Percentiles rank a stretch among this genome's conserved stretches.
These are phyloP conservation scores for Nebria salina DNA, from an alignment of 2,888 invertebrate species.

Conservation along the genomic window DNA sequence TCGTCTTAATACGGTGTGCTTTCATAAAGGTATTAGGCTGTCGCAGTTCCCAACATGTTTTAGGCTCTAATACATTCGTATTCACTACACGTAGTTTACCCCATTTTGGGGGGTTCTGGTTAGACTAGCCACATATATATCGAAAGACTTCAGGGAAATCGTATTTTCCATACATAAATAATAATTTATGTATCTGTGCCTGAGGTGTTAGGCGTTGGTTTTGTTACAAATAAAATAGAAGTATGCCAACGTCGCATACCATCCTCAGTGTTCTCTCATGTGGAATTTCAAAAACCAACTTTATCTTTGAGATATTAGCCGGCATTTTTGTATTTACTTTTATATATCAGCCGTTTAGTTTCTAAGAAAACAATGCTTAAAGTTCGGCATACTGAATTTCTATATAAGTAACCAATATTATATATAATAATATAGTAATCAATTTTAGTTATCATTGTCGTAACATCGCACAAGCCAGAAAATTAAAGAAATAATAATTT, in stretches of 20 bases:
- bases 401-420: too few relatives aligned
- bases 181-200: constrained; percentile 25
- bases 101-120: background rate
- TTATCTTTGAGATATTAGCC: background rate
- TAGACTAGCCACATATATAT: background rate
- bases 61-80: background rate
- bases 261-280: constrained; percentile 10
- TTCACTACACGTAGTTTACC: background rate
- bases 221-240: constrained; percentile 17
- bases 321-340: too few relatives aligned
- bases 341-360: too few relatives aligned
- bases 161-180: constrained; percentile 21
- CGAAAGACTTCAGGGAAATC: constrained; percentile 11
- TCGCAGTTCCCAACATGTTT: constrained; percentile 19
- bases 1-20: constrained; percentile 15
- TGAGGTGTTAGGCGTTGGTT: constrained; percentile 8
- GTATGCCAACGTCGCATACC: constrained; percentile 16
- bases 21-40: constrained; percentile 4
- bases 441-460: too few relatives aligned
- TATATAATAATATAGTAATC: too few relatives aligned
- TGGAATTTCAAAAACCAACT: constrained; percentile 8
- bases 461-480: too few relatives aligned
- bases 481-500: too few relatives aligned
- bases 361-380: too few relatives aligned
- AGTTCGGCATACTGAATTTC: too few relatives aligned